Base-by-base conservation (phyloP, 1,140 invertebrate species). In the Mamestra configurata region DNA sequence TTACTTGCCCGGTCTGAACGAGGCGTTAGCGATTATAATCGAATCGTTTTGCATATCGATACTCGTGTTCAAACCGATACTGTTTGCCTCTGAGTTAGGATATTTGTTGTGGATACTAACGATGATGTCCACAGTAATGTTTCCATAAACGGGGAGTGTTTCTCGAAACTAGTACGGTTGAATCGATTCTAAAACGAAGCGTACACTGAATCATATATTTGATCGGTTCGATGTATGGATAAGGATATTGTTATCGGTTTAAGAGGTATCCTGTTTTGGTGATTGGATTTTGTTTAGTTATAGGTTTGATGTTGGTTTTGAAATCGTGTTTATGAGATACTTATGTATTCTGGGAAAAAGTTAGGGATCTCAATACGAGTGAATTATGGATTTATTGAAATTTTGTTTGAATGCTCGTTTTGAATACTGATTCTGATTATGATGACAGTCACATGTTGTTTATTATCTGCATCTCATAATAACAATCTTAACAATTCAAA, bases 11-110 rank as follows among this genome's bases (percentile, higher is more conserved):
- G 20, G 64, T 68, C 8, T 71, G 68, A 31, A 51, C 24, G 7
- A 49, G 46, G 46, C 68, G 24, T 51, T 51, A 71, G 22, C 40
- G 64, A 68, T 71, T 53, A 53, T 53, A 71, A 71, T 71, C 43
- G 46, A 71, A 53, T 71, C 24, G 24, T n/a, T 71, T 71, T 71
- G 68, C 68, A 71, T 71, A 71, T 71, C 68, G 68, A 71, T 71
- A 31, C 46, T 71, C 46, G 46, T 66, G 35, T 51, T 71, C 68
- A 4, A 18, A 53, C 27, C 27, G 68, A 71, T 71, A 51, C 46
- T 71, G 27, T 71, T 71, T 51, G 22, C 46, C 24, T 31, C 46
- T 11, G 43, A 49, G 22, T 49, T 13, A 66, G 64, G 40, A 46
- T 68, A 68, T 68, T 43, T 68, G 64, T 49, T 68, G 64, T 68